These are phyloP conservation scores for Sceloporus tristichus DNA, from an alignment of 2,113 vertebrate species.

Conservation along the genomic window DNA sequence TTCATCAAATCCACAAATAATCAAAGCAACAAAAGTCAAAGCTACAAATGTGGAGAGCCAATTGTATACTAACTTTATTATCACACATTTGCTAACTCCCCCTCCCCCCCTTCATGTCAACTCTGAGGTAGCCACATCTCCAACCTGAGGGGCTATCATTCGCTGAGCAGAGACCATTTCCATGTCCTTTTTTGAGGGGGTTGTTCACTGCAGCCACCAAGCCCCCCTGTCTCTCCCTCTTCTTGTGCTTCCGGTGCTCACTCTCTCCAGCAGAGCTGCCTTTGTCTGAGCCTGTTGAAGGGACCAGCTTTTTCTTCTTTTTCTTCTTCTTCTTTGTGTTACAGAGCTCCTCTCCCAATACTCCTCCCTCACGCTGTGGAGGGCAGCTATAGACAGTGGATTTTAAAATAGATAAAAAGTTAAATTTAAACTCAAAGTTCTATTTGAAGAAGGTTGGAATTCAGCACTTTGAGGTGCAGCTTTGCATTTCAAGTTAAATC, in stretches of 20 bases:
- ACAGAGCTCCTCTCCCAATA: slow-evolving; percentile 1
- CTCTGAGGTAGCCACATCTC: not conserved
- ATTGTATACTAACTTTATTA: no score
- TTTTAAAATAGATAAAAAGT: not conserved
- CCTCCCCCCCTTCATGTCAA: not conserved
- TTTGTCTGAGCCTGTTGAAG: not conserved
- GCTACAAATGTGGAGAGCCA: no score
- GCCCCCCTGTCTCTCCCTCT: slow-evolving; percentile 63
- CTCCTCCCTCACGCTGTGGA: not conserved
- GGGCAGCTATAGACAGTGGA: slow-evolving; percentile 21
- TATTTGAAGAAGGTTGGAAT: not conserved
- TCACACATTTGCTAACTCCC: not conserved
- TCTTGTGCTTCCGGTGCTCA: slow-evolving; percentile 51
- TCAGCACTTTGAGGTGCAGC: not conserved
- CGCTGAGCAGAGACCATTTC: rapidly evolving
- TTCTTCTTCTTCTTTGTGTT: slow-evolving; percentile 44
- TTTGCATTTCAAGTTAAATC: not conserved
- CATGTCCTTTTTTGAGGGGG: rapidly evolving
- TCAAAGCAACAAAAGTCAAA: no score
- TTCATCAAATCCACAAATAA: no score
- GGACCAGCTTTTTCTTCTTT: slow-evolving; percentile 46
- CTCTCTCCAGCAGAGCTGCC: slow-evolving; percentile 39
- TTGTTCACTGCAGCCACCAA: rapidly evolving
- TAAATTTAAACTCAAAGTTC: not conserved
- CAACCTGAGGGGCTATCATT: slow-evolving; percentile 34